Percentiles rank a stretch among this genome's conserved stretches.
Conservation (phyloP, 2,797 vertebrate genomes). For the Poecilia wingei region DNA sequence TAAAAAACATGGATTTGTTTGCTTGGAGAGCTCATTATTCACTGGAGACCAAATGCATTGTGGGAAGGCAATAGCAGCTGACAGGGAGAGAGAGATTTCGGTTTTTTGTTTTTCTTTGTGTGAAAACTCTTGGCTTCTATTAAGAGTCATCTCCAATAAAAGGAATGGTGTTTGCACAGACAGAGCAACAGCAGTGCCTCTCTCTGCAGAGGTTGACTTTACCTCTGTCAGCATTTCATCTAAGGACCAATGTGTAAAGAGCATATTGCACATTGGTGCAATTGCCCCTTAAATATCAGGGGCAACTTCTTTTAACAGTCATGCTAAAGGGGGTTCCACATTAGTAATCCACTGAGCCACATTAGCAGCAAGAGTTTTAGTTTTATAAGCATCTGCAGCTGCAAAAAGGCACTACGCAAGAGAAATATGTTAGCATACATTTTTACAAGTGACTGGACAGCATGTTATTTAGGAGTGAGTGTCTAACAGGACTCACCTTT, state of each 20-base stretch:
- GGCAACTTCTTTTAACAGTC: not conserved
- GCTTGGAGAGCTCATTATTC: not conserved
- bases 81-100: not conserved
- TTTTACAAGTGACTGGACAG: not conserved
- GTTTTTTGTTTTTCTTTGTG: not conserved
- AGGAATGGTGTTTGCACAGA: not conserved
- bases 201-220: not conserved
- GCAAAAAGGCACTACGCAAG: not conserved
- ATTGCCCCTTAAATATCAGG: not conserved
- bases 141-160: constrained; percentile 2
- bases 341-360: not conserved
- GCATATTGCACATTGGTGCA: no score
- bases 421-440: not conserved
- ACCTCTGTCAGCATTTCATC: not conserved
- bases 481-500: not conserved
- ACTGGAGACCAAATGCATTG: not conserved
- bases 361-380: not conserved
- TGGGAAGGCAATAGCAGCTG: not conserved
- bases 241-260: not conserved
- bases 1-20: not conserved
- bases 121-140: not conserved
- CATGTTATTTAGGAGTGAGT: not conserved
- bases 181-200: not conserved
- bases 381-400: not conserved
- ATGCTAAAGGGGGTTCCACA: not conserved